phyloP scores from a whole-genome alignment of 2,888 invertebrate species.

The Pyrgus malvae region DNA sequence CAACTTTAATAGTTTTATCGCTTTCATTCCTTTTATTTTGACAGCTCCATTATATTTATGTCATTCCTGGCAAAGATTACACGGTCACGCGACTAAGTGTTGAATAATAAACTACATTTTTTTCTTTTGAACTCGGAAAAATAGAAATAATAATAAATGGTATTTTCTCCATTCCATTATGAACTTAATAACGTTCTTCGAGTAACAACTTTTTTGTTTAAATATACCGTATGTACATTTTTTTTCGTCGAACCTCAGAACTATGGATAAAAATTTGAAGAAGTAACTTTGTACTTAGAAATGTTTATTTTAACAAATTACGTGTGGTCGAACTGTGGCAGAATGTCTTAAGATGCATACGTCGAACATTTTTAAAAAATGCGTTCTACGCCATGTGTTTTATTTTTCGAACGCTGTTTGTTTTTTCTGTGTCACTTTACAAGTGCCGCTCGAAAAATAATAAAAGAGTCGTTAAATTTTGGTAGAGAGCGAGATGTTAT shows the following conservation, averaged over 20 bases:
- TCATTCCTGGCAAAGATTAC: not conserved
- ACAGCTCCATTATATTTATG: not conserved
- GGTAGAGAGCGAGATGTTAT: constrained; percentile 34
- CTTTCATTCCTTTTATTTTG: constrained; percentile 8
- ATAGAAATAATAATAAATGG: no score
- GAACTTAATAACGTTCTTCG: no score
- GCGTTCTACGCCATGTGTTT: constrained; percentile 37
- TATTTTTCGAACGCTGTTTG: constrained; percentile 34
- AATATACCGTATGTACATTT: no score
- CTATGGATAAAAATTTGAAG: not conserved
- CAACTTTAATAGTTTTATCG: not conserved
- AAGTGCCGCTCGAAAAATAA: constrained; percentile 43
- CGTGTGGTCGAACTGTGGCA: constrained; percentile 10
- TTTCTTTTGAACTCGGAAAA: no score
- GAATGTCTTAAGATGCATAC: constrained; percentile 3
- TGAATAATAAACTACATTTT: not conserved
- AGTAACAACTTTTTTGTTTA: no score
- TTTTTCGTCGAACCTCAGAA: no score
- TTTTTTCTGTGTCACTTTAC: constrained; percentile 40
- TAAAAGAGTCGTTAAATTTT: constrained; percentile 42
- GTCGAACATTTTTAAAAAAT: constrained; percentile 15
- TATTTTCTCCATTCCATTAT: no score
- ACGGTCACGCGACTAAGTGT: not conserved
- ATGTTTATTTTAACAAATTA: constrained; percentile 13
- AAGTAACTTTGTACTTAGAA: not conserved